These are phyloP conservation scores for Pseudomugil tenellus DNA, from an alignment of 2,797 vertebrate species.

Conservation along the genomic window DNA sequence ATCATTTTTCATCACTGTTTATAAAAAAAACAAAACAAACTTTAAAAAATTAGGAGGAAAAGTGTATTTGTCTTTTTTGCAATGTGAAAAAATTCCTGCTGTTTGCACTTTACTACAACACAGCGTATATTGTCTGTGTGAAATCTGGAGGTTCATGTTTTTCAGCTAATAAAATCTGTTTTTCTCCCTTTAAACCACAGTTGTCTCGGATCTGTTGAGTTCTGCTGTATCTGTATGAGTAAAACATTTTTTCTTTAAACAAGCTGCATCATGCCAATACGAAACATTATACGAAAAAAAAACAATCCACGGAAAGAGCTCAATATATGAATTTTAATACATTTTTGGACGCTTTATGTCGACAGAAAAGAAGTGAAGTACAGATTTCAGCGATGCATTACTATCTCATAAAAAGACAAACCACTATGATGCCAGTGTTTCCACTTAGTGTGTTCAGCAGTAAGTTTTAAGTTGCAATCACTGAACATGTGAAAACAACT, in stretches of 20 bases:
- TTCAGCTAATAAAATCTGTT: neutral
- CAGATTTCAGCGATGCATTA: conserved; percentile 34
- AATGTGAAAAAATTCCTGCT: neutral
- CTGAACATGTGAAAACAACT: conserved; percentile 13
- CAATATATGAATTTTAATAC: conserved; percentile 63
- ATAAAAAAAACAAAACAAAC: neutral
- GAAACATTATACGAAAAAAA: neutral
- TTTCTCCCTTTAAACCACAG: neutral
- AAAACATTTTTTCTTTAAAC: neutral
- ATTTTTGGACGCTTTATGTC: conserved; percentile 38
- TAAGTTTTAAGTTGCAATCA: conserved; percentile 21
- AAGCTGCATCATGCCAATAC: neutral
- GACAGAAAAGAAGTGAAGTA: conserved; percentile 56
- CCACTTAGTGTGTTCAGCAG: conserved; percentile 30
- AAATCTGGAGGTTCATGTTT: neutral
- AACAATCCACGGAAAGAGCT: conserved; percentile 5
- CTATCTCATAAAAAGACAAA: conserved; percentile 34
- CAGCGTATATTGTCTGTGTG: neutral
- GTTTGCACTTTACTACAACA: neutral
- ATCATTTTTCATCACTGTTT: neutral
- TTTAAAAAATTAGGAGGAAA: neutral
- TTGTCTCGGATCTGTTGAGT: no score
- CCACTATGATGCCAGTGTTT: conserved; percentile 39
- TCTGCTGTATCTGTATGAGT: neutral
- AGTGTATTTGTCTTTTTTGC: neutral